These are phyloP conservation scores for Drosophila engyochracea DNA, from an alignment of 2,888 invertebrate species.

Conservation along the genomic window DNA sequence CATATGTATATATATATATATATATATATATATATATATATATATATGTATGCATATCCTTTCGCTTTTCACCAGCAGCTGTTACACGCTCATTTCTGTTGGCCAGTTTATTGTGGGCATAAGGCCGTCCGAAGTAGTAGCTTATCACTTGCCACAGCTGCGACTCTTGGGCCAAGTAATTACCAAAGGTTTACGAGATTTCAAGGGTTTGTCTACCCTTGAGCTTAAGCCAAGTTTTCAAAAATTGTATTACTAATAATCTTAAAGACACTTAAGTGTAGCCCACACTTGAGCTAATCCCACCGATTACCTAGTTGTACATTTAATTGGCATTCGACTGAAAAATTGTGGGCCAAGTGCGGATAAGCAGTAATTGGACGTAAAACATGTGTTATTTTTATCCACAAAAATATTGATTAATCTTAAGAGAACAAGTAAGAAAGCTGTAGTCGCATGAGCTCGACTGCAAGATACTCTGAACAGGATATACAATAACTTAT, in stretches of 20 bases:
- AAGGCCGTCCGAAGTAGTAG: conserved; percentile 29
- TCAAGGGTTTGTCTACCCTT: conserved; percentile 18
- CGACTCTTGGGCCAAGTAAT: conserved; percentile 48
- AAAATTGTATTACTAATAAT: conserved; percentile 18
- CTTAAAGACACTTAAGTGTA: conserved; percentile 3
- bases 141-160: conserved; percentile 66
- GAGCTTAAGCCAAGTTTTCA: conserved; percentile 9
- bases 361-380: background rate
- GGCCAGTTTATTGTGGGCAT: conserved; percentile 45
- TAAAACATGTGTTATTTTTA: background rate
- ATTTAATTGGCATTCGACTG: background rate
- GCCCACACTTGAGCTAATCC: background rate
- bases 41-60: conserved; percentile 10
- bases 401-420: background rate
- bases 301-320: background rate
- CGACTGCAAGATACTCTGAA: background rate
- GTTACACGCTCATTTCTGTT: conserved; percentile 34
- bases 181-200: conserved; percentile 57
- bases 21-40: background rate
- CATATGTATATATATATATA: too few species aligned
- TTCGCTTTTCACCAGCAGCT: conserved; percentile 50
- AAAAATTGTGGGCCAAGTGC: background rate
- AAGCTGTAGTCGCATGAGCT: background rate
- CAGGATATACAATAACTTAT: too few species aligned
- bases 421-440: background rate